phyloP scores from a whole-genome alignment of 2,113 vertebrate species.

The Dromaius novaehollandiae region DNA sequence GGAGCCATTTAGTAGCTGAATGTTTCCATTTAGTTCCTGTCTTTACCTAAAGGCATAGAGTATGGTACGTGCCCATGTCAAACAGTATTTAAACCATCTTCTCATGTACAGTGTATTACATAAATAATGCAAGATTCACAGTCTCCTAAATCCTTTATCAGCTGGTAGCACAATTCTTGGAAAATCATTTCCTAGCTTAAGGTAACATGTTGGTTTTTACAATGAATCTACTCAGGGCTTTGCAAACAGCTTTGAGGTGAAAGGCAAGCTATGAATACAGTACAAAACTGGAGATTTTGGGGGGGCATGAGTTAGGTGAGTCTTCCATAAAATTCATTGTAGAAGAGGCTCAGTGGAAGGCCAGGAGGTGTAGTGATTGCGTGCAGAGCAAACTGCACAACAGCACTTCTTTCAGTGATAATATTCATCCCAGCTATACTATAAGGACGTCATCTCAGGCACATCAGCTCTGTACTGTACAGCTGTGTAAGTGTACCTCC shows the following conservation, averaged over 20 bases:
- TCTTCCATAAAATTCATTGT: neutral
- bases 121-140: conserved; percentile 64
- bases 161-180: conserved; percentile 57
- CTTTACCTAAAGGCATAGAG: conserved; percentile 57
- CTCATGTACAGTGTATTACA: conserved; percentile 37
- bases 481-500: too few species aligned
- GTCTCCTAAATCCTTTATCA: conserved; percentile 71
- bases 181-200: conserved; percentile 59
- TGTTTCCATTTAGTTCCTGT: neutral
- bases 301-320: neutral
- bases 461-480: neutral
- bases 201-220: conserved; percentile 41
- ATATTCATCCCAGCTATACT: neutral
- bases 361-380: neutral
- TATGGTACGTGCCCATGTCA: conserved; percentile 1
- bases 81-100: conserved; percentile 53
- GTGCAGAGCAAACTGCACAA: neutral
- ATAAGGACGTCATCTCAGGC: neutral
- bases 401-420: neutral
- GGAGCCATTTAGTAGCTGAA: conserved; percentile 41
- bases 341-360: neutral
- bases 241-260: neutral
- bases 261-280: neutral
- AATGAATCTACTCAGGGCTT: conserved; percentile 42
- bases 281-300: neutral